Base-by-base conservation (phyloP, 2,113 vertebrate species). In the Balaenoptera acutorostrata region DNA sequence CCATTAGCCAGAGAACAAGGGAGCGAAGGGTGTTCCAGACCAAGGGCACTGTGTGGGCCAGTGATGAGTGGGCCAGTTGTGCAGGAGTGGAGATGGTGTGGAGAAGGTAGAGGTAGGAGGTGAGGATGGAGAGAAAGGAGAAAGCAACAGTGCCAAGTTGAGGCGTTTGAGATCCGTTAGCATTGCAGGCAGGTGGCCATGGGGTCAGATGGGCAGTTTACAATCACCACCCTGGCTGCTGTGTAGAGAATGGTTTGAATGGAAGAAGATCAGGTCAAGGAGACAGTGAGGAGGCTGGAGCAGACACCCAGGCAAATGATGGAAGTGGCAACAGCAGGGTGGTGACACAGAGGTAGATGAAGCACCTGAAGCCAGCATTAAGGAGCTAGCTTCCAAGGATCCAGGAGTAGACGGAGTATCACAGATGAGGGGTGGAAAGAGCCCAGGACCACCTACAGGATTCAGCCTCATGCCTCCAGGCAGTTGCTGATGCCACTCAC, bases 81-180 rank as follows among this genome's bases (percentile, higher is more conserved):
- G 11, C 13, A 0, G 57, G 29, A 36, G 39, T 20, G 31, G n/a
- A 59, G 71, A 21, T 8, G 6, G 44, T 1, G 0, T n/a, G n/a
- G n/a, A n/a, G n/a, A 27, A 59, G 36, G 64, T 5, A 11, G 77
- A 88, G 39, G 46, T 15, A 59, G 63, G 61, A 94, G 85, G 6
- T 15, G 55, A 46, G 36, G 61, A 23, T 33, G 61, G 36, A 61
- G 72, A 74, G 41, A 10, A 15, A 52, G 44, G 44, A 69, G 75
- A 41, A 27, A 64, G 41, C 1, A 9, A 25, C 57, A n/a, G 55
- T 18, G 31, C 41, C 75, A 39, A 10, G 7, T 0, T 11, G 80
- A 87, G 39, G 49, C 5, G 0, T 41, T 5, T 52, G 33, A 31
- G 20, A 90, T 6, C 29, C 55, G 6, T 31, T 25, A n/a, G 31